Evolutionary conservation across 2,888 invertebrate genomes (phyloP).

Genomic region (Patella pellucida): DNA sequence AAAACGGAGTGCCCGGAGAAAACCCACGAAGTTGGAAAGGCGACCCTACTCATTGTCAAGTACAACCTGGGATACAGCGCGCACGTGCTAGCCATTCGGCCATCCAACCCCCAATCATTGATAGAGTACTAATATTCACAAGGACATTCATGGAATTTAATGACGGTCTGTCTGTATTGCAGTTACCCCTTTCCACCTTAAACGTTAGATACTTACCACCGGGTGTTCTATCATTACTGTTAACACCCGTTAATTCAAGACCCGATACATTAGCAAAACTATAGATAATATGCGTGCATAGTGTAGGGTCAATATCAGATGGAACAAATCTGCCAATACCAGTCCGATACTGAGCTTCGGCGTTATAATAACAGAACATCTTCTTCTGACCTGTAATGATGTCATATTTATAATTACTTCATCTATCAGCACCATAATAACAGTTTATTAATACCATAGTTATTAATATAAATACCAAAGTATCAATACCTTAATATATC

Average conservation of each 20-base stretch:
- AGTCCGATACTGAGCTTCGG: not conserved
- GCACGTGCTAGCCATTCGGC: too few relatives aligned
- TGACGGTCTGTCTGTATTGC: not conserved
- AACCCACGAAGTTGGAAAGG: too few relatives aligned
- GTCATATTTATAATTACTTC: too few relatives aligned
- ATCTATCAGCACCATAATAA: too few relatives aligned
- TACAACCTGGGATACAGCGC: too few relatives aligned
- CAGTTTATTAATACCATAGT: too few relatives aligned
- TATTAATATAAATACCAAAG: too few relatives aligned
- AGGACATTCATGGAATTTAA: not conserved
- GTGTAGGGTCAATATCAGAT: slow-evolving; percentile 92
- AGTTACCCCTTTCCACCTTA: not conserved
- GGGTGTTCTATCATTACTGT: not conserved
- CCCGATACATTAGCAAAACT: slow-evolving; percentile 81
- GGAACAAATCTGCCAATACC: slow-evolving; percentile 72
- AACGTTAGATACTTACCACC: not conserved
- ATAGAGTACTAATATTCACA: too few relatives aligned
- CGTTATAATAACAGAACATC: not conserved
- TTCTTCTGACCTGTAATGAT: not conserved
- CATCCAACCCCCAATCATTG: too few relatives aligned
- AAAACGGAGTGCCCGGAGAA: too few relatives aligned
- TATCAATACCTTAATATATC: too few relatives aligned
- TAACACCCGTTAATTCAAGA: not conserved
- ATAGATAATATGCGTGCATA: slow-evolving; percentile 96
- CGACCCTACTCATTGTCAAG: too few relatives aligned